A percentile compares a stretch with the other conserved stretches of the same genome.
phyloP scores from a whole-genome alignment of 2,888 invertebrate genomes.

The Poecilobothrus nobilitatus region DNA sequence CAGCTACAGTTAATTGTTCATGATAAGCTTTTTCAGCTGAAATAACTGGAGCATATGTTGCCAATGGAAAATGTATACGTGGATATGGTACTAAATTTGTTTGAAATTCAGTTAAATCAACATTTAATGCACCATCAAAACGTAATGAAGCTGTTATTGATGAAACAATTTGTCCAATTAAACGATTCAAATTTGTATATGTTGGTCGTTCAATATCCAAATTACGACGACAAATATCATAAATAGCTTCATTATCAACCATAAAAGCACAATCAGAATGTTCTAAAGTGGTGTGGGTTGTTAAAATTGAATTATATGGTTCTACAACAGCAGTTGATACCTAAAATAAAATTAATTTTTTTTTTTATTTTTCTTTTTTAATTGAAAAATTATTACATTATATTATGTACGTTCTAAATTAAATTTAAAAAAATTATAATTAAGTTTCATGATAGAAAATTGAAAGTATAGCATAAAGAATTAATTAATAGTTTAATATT shows the following conservation, averaged over 20 bases:
- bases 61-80: conserved; percentile 88
- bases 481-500: too few relatives aligned
- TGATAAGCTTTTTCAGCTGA: conserved; percentile 87
- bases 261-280: conserved; percentile 87
- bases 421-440: background rate
- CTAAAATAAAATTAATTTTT: conserved; percentile 37
- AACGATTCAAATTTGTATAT: conserved; percentile 78
- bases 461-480: too few relatives aligned
- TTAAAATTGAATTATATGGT: conserved; percentile 88
- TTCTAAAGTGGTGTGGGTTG: conserved; percentile 81
- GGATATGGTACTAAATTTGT: conserved; percentile 91
- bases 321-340: conserved; percentile 74
- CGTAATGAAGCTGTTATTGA: conserved; percentile 89
- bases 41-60: conserved; percentile 85
- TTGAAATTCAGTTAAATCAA: conserved; percentile 90
- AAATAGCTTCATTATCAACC: conserved; percentile 86
- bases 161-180: conserved; percentile 81
- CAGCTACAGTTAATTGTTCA: conserved; percentile 80
- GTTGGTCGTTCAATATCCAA: conserved; percentile 77
- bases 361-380: too few relatives aligned
- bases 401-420: background rate
- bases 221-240: conserved; percentile 80
- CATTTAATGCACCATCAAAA: conserved; percentile 87
- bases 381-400: conserved; percentile 15
- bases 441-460: too few relatives aligned